Base-by-base conservation (phyloP, 1,140 invertebrate genomes). In the Leptopilina boulardi region DNA sequence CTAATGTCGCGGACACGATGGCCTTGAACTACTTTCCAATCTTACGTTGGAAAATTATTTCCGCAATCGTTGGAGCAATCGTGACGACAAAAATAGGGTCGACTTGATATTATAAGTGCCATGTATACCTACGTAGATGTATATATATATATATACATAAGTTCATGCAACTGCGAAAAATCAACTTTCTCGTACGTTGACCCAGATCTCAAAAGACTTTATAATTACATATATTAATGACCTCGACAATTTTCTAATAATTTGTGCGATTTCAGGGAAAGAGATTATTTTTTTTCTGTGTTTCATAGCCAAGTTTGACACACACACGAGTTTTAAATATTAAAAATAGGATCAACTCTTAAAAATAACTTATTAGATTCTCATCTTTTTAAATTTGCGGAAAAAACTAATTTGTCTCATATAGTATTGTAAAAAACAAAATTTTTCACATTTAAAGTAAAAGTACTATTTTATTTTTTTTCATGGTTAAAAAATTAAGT, bases 21-120 rank as follows among this genome's bases (percentile, higher is more conserved):
- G 75, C 84, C 84, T 85, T 85, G 82, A 85, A 82, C 84, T 82
- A 85, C 82, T 82, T 85, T 80, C 34, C 72, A n/a, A 76, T 73
- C 59, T 15, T 42, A 76, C n/a, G 26, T 19, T 44, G 54, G 80
- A 82, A 85, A 81, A 82, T 83, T 79, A 82, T 80, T 85, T 85
- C 81, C 84, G 84, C 84, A 72, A 83, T 78, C 34, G 54, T 59
- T 75, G 54, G 26, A 15, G 23, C 79, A 79, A 80, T 80, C 74
- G 30, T 18, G 34, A 51, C 70, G 47, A 76, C 74, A 15, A 70
- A 38, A 56, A 54, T 78, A 82, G 78, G 81, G 73, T 74, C 77
- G 75, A 18, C 70, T 26, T 73, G 56, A 73, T 44, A 78, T 70
- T 72, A 18, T 42, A 71, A 26, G 23, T 66, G 59, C 59, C 15